phyloP scores from a whole-genome alignment of 2,888 invertebrate genomes.

The Asteroscopus sphinx region DNA sequence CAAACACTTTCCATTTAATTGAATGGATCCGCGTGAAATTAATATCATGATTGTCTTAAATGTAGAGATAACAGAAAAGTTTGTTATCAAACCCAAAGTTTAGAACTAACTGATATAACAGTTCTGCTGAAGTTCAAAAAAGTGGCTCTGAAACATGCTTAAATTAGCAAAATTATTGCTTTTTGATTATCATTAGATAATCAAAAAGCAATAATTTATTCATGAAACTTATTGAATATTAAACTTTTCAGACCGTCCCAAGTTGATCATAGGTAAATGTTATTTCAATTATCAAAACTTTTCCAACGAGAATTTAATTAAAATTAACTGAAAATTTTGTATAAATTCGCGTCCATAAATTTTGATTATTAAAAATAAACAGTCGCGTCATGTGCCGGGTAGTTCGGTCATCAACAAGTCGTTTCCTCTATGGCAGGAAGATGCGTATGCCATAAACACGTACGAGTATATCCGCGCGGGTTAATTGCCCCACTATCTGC shows the following conservation, averaged over 20 bases:
- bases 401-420: conserved; percentile 36
- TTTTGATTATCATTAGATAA: conserved; percentile 7
- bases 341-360: conserved; percentile 1
- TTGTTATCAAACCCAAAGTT: conserved; percentile 20
- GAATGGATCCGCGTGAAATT: conserved; percentile 7
- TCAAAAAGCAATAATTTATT: conserved; percentile 23
- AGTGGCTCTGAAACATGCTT: conserved; percentile 1
- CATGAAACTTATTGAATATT: conserved; percentile 13
- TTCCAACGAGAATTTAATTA: conserved; percentile 20
- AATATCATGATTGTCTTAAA: neutral
- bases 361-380: conserved; percentile 26
- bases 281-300: conserved; percentile 14
- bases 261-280: conserved; percentile 18
- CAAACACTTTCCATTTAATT: conserved; percentile 14
- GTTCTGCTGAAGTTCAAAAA: conserved; percentile 4
- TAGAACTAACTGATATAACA: conserved; percentile 18
- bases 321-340: neutral
- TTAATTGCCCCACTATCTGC: conserved; percentile 74
- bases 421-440: conserved; percentile 64
- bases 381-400: conserved; percentile 16
- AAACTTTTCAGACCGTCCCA: conserved; percentile 20
- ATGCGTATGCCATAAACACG: conserved; percentile 58
- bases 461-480: conserved; percentile 67
- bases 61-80: conserved; percentile 15
- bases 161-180: conserved; percentile 9